A percentile compares a stretch with the other conserved stretches of the same genome.
These are phyloP conservation scores for Tenthredo scrophulariae DNA, from an alignment of 2,888 invertebrate species.

Conservation along the genomic window DNA sequence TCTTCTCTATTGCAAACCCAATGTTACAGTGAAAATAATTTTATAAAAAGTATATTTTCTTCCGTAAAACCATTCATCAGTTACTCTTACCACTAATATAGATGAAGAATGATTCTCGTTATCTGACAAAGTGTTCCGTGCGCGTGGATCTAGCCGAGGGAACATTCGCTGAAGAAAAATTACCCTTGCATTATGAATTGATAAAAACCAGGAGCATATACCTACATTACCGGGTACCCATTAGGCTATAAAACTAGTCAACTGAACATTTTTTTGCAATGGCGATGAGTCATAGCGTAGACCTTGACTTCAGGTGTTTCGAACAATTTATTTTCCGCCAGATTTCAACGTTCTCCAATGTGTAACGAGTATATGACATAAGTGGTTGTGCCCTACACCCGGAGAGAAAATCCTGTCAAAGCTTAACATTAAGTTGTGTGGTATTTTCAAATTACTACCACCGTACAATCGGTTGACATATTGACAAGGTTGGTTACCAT, in stretches of 20 bases:
- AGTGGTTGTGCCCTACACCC: background rate
- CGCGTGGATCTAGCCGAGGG: constrained; percentile 1
- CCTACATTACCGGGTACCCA: background rate
- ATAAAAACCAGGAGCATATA: background rate
- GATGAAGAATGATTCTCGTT: background rate
- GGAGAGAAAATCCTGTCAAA: background rate
- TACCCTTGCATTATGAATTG: constrained; percentile 13
- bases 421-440: background rate
- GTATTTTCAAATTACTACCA: background rate
- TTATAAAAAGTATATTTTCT: background rate
- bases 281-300: background rate
- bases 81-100: background rate
- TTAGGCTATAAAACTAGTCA: constrained; percentile 13
- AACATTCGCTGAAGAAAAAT: constrained; percentile 31
- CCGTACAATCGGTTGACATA: background rate
- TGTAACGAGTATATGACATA: background rate
- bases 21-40: constrained; percentile 30
- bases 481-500: background rate
- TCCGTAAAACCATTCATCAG: background rate
- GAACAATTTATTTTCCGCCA: background rate
- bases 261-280: constrained; percentile 14
- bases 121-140: background rate
- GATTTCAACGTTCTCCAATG: background rate
- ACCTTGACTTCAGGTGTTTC: background rate
- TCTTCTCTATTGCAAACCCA: constrained; percentile 19